phyloP scores from a whole-genome alignment of 1,140 invertebrate species.

The Bombus breviceps region DNA sequence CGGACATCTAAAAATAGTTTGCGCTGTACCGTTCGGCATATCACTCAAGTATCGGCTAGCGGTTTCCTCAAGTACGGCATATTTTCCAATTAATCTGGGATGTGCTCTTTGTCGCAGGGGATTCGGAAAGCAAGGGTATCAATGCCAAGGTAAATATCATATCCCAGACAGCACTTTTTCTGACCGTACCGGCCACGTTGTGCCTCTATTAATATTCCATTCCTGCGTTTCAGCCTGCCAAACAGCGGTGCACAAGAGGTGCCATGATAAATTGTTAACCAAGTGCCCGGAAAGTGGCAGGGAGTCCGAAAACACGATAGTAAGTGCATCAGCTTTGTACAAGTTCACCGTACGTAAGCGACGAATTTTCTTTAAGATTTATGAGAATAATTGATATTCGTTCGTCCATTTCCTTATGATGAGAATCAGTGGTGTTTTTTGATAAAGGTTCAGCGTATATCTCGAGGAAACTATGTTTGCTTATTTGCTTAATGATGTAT shows the following conservation, averaged over 20 bases:
- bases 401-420: no score
- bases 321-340: constrained; percentile 84
- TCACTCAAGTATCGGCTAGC: constrained; percentile 14
- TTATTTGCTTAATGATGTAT: neutral
- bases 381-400: no score
- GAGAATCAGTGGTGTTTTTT: neutral
- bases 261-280: constrained; percentile 96
- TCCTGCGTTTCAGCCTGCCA: constrained; percentile 90
- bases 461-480: neutral
- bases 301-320: constrained; percentile 96
- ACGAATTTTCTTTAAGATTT: neutral
- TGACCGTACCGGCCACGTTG: constrained; percentile 1
- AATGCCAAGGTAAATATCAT: constrained; percentile 91
- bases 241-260: constrained; percentile 98
- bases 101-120: constrained; percentile 85
- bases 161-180: constrained; percentile 17
- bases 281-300: constrained; percentile 97
- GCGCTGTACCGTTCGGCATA: neutral
- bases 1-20: constrained; percentile 27
- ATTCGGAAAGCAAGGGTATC: constrained; percentile 98
- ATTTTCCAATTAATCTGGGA: constrained; percentile 20
- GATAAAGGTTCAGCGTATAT: neutral
- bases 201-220: constrained; percentile 78
- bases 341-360: no score
- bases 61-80: neutral